Evolutionary conservation across 2,113 vertebrate genomes (phyloP).

Genomic region (Rhabdornis inornatus): DNA sequence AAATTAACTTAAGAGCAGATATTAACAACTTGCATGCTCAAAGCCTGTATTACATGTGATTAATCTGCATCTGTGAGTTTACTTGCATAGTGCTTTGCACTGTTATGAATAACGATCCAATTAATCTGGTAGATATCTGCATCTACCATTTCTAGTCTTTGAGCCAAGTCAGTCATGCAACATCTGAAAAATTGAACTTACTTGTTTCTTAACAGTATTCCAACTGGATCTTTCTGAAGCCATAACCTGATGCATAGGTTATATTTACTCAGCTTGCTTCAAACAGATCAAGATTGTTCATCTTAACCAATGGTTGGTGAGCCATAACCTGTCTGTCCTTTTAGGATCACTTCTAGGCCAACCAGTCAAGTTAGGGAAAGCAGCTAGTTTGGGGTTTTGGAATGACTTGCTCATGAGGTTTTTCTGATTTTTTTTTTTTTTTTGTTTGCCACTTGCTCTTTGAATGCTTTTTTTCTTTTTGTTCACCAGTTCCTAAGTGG

Average conservation of each 20-base stretch:
- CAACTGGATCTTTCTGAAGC: conserved; percentile 15
- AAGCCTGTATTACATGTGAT: neutral
- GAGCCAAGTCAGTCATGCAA: neutral
- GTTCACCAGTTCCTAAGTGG: neutral
- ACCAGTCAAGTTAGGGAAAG: neutral
- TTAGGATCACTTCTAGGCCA: neutral
- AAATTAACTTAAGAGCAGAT: conserved; percentile 20
- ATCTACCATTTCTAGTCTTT: neutral
- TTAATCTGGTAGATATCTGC: neutral
- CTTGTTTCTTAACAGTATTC: conserved; percentile 1
- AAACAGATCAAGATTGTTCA: neutral
- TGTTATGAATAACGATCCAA: neutral
- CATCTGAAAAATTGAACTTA: neutral
- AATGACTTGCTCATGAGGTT: neutral
- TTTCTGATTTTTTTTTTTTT: neutral
- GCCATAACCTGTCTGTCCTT: neutral
- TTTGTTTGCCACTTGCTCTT: neutral
- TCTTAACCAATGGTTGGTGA: neutral
- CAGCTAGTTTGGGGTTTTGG: neutral
- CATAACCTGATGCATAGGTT: conserved; percentile 6
- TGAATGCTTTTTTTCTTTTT: neutral
- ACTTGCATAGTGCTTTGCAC: neutral
- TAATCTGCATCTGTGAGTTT: neutral
- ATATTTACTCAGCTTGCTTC: neutral
- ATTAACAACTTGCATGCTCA: conserved; percentile 40